Evolutionary conservation across 2,797 vertebrate species (phyloP).

Genomic region (Bryconaethiops microstoma): DNA sequence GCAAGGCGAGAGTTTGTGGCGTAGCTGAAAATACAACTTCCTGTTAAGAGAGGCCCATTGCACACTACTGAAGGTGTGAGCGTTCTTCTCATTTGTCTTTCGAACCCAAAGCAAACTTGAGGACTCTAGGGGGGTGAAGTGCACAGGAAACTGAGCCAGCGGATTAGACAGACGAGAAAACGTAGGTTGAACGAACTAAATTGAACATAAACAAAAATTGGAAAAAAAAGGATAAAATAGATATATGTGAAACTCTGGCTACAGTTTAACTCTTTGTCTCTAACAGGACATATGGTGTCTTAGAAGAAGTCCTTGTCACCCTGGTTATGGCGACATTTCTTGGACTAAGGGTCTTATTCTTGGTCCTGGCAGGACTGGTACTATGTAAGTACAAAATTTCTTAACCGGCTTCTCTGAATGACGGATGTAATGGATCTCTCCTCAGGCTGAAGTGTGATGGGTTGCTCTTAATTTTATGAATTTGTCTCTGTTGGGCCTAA

Average conservation of each 20-base stretch:
- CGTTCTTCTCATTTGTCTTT: conserved; percentile 80
- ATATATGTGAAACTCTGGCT: neutral
- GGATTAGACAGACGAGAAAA: conserved; percentile 78
- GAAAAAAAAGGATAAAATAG: neutral
- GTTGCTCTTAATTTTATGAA: neutral
- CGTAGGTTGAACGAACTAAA: conserved; percentile 67
- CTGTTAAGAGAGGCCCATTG: conserved; percentile 67
- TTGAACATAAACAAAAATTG: conserved; percentile 30
- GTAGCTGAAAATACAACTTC: conserved; percentile 76
- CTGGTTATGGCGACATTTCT: conserved; percentile 84
- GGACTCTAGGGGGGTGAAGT: conserved; percentile 70
- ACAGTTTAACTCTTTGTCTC: conserved; percentile 61
- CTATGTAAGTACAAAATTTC: conserved; percentile 70
- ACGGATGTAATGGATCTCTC: neutral
- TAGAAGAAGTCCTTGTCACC: conserved; percentile 68
- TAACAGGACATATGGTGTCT: conserved; percentile 81
- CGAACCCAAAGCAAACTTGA: conserved; percentile 74
- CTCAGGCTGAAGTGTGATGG: neutral
- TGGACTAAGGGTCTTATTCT: conserved; percentile 78
- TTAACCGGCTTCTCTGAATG: neutral
- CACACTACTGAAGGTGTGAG: conserved; percentile 75
- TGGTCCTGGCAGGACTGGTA: conserved; percentile 72
- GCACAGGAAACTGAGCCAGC: conserved; percentile 81
- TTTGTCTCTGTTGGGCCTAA: neutral
- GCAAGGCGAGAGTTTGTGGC: conserved; percentile 66